phyloP scores from a whole-genome alignment of 1,140 invertebrate species.

The Andrena cerasifolii region DNA sequence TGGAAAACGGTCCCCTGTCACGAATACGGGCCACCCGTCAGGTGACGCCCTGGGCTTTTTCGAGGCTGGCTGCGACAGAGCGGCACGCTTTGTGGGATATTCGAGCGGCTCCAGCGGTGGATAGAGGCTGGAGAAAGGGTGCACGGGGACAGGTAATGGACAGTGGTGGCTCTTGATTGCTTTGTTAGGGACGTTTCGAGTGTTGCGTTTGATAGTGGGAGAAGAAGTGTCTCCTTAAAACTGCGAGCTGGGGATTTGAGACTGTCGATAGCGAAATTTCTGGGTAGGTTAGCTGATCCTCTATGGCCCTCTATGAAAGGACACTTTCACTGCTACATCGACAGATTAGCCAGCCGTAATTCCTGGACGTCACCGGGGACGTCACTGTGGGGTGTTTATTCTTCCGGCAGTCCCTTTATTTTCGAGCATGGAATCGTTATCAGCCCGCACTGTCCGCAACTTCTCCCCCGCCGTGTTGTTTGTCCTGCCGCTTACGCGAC shows the following conservation, averaged over 20 bases:
- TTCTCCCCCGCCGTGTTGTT: slow-evolving; percentile 47
- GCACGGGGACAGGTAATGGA: too few species aligned
- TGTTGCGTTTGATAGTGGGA: too few species aligned
- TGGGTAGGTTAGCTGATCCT: too few species aligned
- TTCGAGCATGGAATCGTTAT: slow-evolving; percentile 52
- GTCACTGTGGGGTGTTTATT: slow-evolving; percentile 13
- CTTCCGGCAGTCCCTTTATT: slow-evolving; percentile 35
- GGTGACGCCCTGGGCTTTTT: neutral
- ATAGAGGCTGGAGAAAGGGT: neutral
- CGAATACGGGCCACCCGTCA: slow-evolving; percentile 13
- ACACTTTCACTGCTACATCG: neutral
- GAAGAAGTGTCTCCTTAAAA: too few species aligned
- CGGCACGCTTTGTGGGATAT: neutral
- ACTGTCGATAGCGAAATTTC: too few species aligned
- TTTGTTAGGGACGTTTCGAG: neutral
- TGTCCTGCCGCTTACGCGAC: slow-evolving; percentile 36
- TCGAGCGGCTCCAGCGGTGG: neutral
- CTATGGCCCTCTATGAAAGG: too few species aligned
- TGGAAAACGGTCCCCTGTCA: slow-evolving; percentile 24
- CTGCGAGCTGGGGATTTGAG: too few species aligned
- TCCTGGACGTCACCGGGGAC: neutral
- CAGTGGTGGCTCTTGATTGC: too few species aligned
- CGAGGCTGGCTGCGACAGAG: neutral
- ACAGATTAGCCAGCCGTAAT: slow-evolving; percentile 20
- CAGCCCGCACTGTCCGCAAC: slow-evolving; percentile 49